A percentile compares a stretch with the other conserved stretches of the same genome.
phyloP scores from a whole-genome alignment of 2,888 invertebrate species.

The Piscicola geometra region DNA sequence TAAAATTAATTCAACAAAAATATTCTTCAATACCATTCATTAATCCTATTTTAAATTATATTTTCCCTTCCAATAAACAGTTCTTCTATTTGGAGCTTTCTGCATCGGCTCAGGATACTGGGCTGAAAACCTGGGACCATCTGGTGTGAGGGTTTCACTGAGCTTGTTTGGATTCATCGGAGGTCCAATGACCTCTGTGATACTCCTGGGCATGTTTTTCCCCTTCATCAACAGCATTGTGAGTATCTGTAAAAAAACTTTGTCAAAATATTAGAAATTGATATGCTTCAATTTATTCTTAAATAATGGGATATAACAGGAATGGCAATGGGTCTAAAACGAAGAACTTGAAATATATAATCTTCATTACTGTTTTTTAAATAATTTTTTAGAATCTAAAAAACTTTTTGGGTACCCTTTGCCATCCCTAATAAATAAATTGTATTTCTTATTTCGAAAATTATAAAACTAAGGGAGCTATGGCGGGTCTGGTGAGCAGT shows the following conservation, averaged over 20 bases:
- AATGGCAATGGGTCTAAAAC: not conserved
- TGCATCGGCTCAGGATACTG: conserved; percentile 47
- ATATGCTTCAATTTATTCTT: too few relatives aligned
- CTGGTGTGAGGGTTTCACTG: conserved; percentile 48
- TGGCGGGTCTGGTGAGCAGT: conserved; percentile 40
- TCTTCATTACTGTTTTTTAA: too few relatives aligned
- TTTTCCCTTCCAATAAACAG: too few relatives aligned
- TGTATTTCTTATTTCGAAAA: not conserved
- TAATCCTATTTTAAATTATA: too few relatives aligned
- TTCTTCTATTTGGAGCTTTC: conserved; percentile 45
- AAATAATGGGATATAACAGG: too few relatives aligned
- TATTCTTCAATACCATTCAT: not conserved
- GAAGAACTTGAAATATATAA: too few relatives aligned
- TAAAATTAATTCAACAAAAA: too few relatives aligned
- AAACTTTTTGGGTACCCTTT: too few relatives aligned
- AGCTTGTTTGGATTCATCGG: conserved; percentile 52
- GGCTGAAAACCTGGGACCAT: conserved; percentile 45
- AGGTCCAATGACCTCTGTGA: conserved; percentile 49
- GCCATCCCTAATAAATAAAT: not conserved
- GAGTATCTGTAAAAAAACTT: too few relatives aligned
- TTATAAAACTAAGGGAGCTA: conserved; percentile 41
- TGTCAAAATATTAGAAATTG: too few relatives aligned
- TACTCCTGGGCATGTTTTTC: conserved; percentile 48
- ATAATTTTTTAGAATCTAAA: too few relatives aligned
- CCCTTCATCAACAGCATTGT: conserved; percentile 50